These are phyloP conservation scores for Bryconaethiops microstoma DNA, from an alignment of 2,797 vertebrate species.

Conservation along the genomic window DNA sequence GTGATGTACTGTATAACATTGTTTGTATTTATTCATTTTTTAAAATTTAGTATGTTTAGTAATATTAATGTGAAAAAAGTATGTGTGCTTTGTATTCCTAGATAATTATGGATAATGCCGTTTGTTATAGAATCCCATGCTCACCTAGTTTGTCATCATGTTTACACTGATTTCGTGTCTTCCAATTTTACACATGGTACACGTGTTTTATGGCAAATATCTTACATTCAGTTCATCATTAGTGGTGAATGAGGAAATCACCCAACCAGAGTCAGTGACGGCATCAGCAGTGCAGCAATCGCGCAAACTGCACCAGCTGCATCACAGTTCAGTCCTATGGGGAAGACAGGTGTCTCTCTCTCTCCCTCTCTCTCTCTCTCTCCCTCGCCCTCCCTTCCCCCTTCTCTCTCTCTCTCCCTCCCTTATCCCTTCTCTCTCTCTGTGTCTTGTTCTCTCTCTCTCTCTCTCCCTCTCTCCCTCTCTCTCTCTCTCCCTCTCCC, in stretches of 20 bases:
- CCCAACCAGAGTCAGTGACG: neutral
- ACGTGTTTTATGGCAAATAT: neutral
- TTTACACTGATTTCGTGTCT: neutral
- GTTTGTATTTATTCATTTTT: too few species aligned
- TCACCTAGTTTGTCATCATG: slow-evolving; percentile 13
- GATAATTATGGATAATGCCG: neutral
- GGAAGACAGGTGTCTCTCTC: slow-evolving; percentile 30
- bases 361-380: neutral
- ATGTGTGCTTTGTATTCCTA: neutral
- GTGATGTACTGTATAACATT: too few species aligned
- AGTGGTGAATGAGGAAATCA: slow-evolving; percentile 2
- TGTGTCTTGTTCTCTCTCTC: too few species aligned
- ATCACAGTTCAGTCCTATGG: slow-evolving; percentile 22
- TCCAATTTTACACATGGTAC: slow-evolving; percentile 7
- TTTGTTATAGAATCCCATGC: neutral
- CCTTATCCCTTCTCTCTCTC: too few species aligned
- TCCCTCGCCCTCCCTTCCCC: too few species aligned
- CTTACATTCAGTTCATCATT: neutral
- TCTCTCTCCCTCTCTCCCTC: too few species aligned
- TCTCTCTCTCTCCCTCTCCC: too few species aligned
- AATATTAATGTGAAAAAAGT: too few species aligned
- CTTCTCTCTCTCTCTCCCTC: too few species aligned
- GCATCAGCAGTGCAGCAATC: slow-evolving; percentile 25
- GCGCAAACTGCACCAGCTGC: slow-evolving; percentile 3
- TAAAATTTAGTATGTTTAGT: too few species aligned